phyloP scores from a whole-genome alignment of 2,113 vertebrate species.

The Micronisus gabar region DNA sequence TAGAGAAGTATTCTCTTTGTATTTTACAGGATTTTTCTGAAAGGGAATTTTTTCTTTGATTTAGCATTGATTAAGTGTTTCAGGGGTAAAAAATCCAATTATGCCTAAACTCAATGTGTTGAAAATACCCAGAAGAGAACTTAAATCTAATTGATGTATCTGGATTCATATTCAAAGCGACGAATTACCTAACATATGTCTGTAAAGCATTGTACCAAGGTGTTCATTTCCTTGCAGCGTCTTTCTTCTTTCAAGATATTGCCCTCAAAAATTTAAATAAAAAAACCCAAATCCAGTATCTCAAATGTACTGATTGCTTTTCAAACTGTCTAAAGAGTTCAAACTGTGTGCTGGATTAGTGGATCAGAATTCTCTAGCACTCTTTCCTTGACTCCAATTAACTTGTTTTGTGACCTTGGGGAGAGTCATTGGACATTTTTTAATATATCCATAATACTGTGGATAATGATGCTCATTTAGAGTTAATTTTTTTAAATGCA shows the following conservation, averaged over 20 bases:
- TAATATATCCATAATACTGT: neutral
- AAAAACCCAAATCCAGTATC: neutral
- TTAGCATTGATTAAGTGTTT: conserved; percentile 59
- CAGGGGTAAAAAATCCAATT: conserved; percentile 50
- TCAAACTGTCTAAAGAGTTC: neutral
- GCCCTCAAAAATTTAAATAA: conserved; percentile 8
- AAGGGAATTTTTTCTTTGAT: conserved; percentile 46
- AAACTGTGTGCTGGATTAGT: neutral
- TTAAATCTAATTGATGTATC: conserved; percentile 48
- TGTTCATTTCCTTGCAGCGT: conserved; percentile 23
- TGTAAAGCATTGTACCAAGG: neutral
- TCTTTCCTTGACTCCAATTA: neutral
- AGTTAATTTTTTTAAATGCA: neutral
- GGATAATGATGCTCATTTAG: neutral
- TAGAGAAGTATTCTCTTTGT: conserved; percentile 29
- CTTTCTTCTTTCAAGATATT: conserved; percentile 45
- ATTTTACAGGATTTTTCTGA: conserved; percentile 7
- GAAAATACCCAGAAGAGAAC: conserved; percentile 54
- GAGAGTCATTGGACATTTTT: neutral
- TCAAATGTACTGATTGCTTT: conserved; percentile 12
- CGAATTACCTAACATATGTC: conserved; percentile 40
- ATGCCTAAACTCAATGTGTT: conserved; percentile 40
- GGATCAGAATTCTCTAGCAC: neutral
- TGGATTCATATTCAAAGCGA: conserved; percentile 52
- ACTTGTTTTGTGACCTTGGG: neutral